Base-by-base conservation (phyloP, 2,888 invertebrate species). In the Chesias legatella region DNA sequence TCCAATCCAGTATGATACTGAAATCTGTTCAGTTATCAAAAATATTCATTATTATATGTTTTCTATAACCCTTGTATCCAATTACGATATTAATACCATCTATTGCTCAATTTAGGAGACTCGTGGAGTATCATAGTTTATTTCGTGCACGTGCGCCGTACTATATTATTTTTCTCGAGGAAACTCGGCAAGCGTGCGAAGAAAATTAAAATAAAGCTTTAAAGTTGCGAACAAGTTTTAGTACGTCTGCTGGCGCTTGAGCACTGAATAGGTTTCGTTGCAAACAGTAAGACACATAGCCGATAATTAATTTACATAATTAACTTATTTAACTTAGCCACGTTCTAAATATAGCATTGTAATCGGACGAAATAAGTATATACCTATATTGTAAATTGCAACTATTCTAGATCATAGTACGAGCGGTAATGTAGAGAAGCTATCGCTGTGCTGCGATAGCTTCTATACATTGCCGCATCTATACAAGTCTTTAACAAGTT, bases 141-240 rank as follows among this genome's bases (percentile, higher is more conserved):
- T 77, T 65, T 69, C 65, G 53, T 52, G 66, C 73, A 79, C 79
- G 79, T 78, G 78, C 69, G 48, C 65, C 65, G 74, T 66, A 67
- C 63, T 73, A 64, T 53, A 67, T 57, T 62, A 66, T 73, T 78
- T 76, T 75, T 65, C 55, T 48, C 46, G 48, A 47, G 61, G 56
- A 69, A 69, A 73, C 67, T 62, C 60, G 53, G 43, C 51, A 53
- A 67, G 62, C 68, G 67, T 63, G 71, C 69, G 63, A 68, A 67
- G 73, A 77, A 84, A 85, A 86, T 86, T 84, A 86, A 86, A 86
- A 83, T 82, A 79, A 79, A 83, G 77, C 77, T 76, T 76, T 67
- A 73, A 82, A 81, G 72, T 83, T 74, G 70, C 60, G 73, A 73
- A 69, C 76, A 77, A 82, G 73, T 81, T 81, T 79, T 73, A 78